Base-by-base conservation (phyloP, 2,797 vertebrate genomes). In the Neopelma chrysocephalum region DNA sequence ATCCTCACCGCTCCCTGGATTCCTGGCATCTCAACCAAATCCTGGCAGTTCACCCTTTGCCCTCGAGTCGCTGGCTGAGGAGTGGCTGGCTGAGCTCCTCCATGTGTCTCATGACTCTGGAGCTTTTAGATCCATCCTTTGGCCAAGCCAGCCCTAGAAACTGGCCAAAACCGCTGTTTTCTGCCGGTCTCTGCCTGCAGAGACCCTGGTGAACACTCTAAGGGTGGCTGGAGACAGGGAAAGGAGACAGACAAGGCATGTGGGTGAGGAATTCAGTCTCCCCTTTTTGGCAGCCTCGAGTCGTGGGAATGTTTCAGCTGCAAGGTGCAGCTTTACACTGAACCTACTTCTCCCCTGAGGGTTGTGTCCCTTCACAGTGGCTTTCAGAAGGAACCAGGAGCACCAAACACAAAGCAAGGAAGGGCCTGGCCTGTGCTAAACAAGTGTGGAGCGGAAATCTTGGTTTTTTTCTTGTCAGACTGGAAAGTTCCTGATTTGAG, bases 401-500 rank as follows among this genome's bases (percentile, higher is more conserved):
- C 54, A 34, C 40, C 31, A 64, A 77, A 60, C 11, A 66, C 9
- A 27, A 57, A 17, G 18, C 54, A 31, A 22, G 38, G 62, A 71
- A 66, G 66, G 81, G 61, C 69, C 65, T 32, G 25, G 22, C 34
- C 47, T 38, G 18, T 34, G 31, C 56, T 50, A 40, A 65, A 8
- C 6, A 38, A 10, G 21, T 9, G 17, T 40, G 34, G 42, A 64
- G 36, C 0, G 0, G n/a, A 90, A 87, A 45, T 48, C 0, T 65
- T 26, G 20, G 22, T 18, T 9, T 58, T 82, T 38, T 75, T 72
- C 38, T 45, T 36, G 60, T 65, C 2, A 1, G 60, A 62, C 81
- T 54, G 78, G 75, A 40, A 96, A 83, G 89, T 94, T 95, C 77
- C 89, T 57, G 72, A 62, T 95, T 78, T 56, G 36, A 80, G 79